phyloP scores from a whole-genome alignment of 2,113 vertebrate species.

The Solea senegalensis region DNA sequence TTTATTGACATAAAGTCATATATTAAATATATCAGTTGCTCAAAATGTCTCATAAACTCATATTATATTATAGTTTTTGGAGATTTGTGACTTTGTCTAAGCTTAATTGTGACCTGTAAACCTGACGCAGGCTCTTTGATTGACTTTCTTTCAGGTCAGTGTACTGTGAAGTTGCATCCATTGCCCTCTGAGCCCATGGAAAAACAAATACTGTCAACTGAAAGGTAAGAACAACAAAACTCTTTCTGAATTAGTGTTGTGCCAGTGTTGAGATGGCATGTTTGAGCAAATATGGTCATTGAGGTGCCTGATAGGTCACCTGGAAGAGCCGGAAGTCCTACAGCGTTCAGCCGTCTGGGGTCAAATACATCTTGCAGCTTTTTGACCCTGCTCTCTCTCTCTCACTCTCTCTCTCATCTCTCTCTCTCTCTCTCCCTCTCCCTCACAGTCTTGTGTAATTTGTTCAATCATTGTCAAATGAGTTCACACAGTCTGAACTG shows the following conservation, averaged over 20 bases:
- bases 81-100: background rate
- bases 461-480: too few relatives aligned
- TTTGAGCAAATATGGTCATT: too few relatives aligned
- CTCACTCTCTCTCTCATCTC: too few relatives aligned
- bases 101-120: background rate
- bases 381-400: too few relatives aligned
- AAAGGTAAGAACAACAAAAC: conserved; percentile 71
- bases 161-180: conserved; percentile 80
- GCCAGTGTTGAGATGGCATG: background rate
- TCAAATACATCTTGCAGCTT: too few relatives aligned
- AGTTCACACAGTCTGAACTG: too few relatives aligned
- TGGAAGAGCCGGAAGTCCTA: too few relatives aligned
- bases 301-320: too few relatives aligned
- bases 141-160: conserved; percentile 60
- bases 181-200: conserved; percentile 85
- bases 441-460: too few relatives aligned
- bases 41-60: background rate
- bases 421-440: too few relatives aligned
- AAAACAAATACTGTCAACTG: conserved; percentile 87
- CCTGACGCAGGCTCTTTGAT: conserved; percentile 2
- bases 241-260: too few relatives aligned
- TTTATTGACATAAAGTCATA: conserved; percentile 19
- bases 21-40: conserved; percentile 31
- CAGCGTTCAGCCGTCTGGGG: too few relatives aligned
- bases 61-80: background rate